Conservation (phyloP, 2,797 vertebrate genomes). For the Thaleichthys pacificus region DNA sequence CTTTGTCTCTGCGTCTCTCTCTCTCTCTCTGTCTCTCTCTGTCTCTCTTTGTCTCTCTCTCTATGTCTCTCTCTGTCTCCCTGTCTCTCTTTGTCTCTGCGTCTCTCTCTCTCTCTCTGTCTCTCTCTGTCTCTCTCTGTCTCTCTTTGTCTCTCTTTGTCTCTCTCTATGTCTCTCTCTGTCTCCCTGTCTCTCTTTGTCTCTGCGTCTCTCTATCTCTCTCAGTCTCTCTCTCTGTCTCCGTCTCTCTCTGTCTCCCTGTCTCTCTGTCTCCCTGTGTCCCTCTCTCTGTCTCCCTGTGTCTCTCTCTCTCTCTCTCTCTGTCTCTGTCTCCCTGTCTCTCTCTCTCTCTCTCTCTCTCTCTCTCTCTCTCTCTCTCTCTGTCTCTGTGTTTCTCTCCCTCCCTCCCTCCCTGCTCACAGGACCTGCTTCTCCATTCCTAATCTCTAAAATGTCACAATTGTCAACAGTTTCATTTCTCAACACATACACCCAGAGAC, state of each 20-base stretch:
- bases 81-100: too few species aligned
- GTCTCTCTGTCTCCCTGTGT: too few species aligned
- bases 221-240: too few species aligned
- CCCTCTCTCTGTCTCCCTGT: not conserved
- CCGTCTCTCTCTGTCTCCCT: too few species aligned
- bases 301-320: not conserved
- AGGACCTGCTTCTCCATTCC: not conserved
- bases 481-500: too few species aligned
- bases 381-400: not conserved
- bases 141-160: too few species aligned
- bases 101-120: not conserved
- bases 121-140: not conserved
- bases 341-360: not conserved
- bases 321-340: not conserved
- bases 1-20: not conserved
- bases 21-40: not conserved
- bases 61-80: not conserved
- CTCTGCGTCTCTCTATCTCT: too few species aligned
- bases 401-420: not conserved
- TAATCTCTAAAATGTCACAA: too few species aligned
- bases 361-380: not conserved
- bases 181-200: too few species aligned
- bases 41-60: not conserved
- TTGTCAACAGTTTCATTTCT: too few species aligned
- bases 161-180: too few species aligned